These are phyloP conservation scores for Cinclus mexicanus DNA, from an alignment of 2,113 vertebrate species.

Conservation along the genomic window DNA sequence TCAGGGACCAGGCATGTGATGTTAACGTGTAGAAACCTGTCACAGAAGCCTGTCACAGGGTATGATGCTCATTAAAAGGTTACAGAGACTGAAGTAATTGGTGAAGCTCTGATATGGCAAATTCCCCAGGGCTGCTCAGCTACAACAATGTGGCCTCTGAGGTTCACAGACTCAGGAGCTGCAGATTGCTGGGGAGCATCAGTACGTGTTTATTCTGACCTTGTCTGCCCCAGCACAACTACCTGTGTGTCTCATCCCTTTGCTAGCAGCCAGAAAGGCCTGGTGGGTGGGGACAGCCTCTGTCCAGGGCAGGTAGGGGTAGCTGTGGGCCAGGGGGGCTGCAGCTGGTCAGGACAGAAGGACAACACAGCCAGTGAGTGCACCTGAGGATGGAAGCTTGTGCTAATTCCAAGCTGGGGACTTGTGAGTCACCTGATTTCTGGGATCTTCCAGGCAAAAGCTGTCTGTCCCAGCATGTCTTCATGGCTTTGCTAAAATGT, in stretches of 20 bases:
- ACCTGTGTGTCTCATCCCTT: background rate
- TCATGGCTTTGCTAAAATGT: background rate
- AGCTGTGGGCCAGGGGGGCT: background rate
- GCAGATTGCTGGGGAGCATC: background rate
- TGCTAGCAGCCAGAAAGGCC: background rate
- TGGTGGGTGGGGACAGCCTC: background rate
- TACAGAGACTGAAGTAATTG: background rate
- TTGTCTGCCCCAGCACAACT: fast-evolving
- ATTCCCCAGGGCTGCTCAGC: background rate
- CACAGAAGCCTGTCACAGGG: background rate
- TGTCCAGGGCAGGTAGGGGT: background rate
- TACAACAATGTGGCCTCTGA: background rate
- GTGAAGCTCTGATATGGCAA: background rate
- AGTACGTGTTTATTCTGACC: background rate
- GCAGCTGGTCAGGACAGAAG: background rate
- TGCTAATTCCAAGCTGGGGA: background rate
- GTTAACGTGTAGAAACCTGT: background rate
- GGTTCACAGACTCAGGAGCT: background rate
- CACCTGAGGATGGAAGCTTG: background rate
- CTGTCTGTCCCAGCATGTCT: background rate
- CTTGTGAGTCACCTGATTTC: background rate
- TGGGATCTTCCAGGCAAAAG: background rate
- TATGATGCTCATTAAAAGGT: background rate
- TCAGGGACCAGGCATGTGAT: background rate
- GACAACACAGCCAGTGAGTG: background rate